phyloP scores from a whole-genome alignment of 2,113 vertebrate genomes.

The Gavia stellata region DNA sequence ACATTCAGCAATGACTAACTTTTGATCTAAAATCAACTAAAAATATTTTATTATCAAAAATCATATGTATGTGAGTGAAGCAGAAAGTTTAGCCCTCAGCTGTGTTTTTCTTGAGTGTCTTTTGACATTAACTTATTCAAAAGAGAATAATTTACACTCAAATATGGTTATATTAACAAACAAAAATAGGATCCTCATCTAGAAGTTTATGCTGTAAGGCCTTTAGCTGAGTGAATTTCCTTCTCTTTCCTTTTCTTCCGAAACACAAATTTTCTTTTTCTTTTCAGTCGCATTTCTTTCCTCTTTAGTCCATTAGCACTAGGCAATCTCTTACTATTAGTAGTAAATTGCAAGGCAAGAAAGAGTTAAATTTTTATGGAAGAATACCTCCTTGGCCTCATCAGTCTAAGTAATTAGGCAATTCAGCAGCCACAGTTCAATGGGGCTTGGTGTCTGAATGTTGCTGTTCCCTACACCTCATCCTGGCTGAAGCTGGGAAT shows the following conservation, averaged over 20 bases:
- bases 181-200: background rate
- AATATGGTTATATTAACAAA: background rate
- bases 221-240: background rate
- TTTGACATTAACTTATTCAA: background rate
- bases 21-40: constrained; percentile 39
- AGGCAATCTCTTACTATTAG: background rate
- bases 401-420: background rate
- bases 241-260: background rate
- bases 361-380: background rate
- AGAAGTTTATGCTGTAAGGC: background rate
- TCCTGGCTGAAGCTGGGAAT: background rate
- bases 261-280: background rate
- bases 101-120: background rate
- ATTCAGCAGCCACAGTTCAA: background rate
- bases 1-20: constrained; percentile 7
- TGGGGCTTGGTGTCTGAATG: background rate
- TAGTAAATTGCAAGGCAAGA: background rate
- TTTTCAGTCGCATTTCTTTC: background rate
- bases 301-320: background rate
- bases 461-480: background rate
- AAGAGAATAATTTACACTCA: background rate
- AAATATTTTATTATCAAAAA: constrained; percentile 17
- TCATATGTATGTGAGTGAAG: background rate
- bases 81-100: background rate
- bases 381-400: background rate